Percentiles rank a stretch among this genome's conserved stretches.
Conservation (phyloP, 1,140 invertebrate genomes). For the Camponotus floridanus region DNA sequence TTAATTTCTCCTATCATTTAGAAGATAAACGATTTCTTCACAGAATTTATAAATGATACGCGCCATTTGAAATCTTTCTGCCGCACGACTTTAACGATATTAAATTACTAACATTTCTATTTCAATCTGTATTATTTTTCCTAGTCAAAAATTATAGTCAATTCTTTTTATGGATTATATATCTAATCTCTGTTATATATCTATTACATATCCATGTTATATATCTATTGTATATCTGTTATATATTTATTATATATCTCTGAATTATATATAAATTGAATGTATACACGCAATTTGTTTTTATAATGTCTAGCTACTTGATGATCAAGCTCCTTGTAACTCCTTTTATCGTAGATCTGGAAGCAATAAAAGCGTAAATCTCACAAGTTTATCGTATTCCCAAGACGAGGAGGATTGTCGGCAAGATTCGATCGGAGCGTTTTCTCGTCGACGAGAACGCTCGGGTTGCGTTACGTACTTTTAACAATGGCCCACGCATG, state of each 20-base stretch:
- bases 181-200: too few relatives aligned
- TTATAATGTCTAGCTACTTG: background rate
- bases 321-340: slow-evolving; percentile 23
- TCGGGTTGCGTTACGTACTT: slow-evolving; percentile 24
- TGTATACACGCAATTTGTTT: background rate
- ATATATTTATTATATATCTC: too few relatives aligned
- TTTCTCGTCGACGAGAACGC: background rate
- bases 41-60: background rate
- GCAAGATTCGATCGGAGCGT: background rate
- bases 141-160: background rate
- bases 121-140: background rate
- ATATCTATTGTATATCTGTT: too few relatives aligned
- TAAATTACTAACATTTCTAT: background rate
- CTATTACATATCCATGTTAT: too few relatives aligned
- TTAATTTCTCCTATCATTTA: slow-evolving; percentile 34
- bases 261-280: too few relatives aligned
- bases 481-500: slow-evolving; percentile 29
- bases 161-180: background rate
- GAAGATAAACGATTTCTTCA: background rate
- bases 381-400: slow-evolving; percentile 23
- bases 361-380: slow-evolving; percentile 54
- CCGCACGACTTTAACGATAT: background rate
- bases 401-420: background rate
- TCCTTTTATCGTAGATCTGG: slow-evolving; percentile 35
- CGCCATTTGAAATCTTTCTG: background rate